A percentile compares a stretch with the other conserved stretches of the same genome.
Conservation (phyloP, 2,888 invertebrate species). For the Crocallis elinguaria region DNA sequence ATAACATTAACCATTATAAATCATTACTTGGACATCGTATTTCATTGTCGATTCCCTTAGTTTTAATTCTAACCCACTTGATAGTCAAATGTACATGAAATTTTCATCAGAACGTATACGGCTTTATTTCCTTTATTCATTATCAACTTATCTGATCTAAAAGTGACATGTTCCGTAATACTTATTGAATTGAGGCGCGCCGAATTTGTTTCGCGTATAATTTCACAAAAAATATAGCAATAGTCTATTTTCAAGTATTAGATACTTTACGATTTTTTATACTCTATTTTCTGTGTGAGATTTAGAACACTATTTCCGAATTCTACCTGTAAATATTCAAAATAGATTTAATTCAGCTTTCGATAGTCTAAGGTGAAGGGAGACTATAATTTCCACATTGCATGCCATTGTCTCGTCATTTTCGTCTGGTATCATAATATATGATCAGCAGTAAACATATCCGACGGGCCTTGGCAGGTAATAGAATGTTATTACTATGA, state of each 20-base stretch:
- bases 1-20: slow-evolving; percentile 26
- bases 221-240: background rate
- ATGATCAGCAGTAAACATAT: slow-evolving; percentile 29
- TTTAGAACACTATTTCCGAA: background rate
- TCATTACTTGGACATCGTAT: slow-evolving; percentile 20
- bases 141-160: slow-evolving; percentile 45
- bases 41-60: slow-evolving; percentile 21
- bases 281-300: too few species aligned
- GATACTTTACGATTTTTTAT: too few species aligned
- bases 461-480: slow-evolving; percentile 22
- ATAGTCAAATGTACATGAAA: background rate
- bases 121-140: slow-evolving; percentile 41
- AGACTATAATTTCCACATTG: slow-evolving; percentile 20
- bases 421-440: slow-evolving; percentile 29
- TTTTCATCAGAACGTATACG: slow-evolving; percentile 27
- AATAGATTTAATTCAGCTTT: background rate
- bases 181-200: too few species aligned
- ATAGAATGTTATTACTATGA: slow-evolving; percentile 30
- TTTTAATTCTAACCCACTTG: background rate
- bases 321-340: background rate
- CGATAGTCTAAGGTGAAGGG: slow-evolving; percentile 8
- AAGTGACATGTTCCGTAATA: slow-evolving; percentile 38
- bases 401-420: slow-evolving; percentile 33
- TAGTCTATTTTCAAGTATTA: background rate
- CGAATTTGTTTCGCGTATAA: too few species aligned